These are phyloP conservation scores for Salticus scenicus DNA, from an alignment of 2,888 invertebrate species.

Conservation along the genomic window DNA sequence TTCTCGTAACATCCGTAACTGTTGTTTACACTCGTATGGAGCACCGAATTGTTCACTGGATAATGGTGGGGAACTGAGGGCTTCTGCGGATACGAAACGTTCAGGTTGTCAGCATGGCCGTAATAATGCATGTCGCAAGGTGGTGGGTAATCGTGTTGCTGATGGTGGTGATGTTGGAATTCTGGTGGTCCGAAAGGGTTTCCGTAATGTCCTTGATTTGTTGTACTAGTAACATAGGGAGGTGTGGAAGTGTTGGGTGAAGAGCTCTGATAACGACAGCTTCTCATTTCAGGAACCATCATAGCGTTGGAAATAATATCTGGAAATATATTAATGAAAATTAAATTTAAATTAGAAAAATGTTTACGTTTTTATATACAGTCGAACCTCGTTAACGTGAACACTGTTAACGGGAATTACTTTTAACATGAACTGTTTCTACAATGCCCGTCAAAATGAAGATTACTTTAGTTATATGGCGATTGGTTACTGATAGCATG, in stretches of 20 bases:
- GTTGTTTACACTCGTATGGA: neutral
- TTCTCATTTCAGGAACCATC: conserved; percentile 68
- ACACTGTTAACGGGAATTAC: too few relatives aligned
- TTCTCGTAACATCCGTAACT: conserved; percentile 36
- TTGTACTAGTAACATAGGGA: conserved; percentile 38
- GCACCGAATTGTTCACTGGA: neutral
- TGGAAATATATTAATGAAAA: too few relatives aligned
- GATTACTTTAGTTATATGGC: too few relatives aligned
- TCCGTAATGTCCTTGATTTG: conserved; percentile 18
- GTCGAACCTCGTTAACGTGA: too few relatives aligned
- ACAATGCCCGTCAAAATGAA: too few relatives aligned
- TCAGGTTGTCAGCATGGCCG: neutral
- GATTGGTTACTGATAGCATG: too few relatives aligned
- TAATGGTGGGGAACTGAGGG: conserved; percentile 7
- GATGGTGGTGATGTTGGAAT: conserved; percentile 1
- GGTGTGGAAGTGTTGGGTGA: conserved; percentile 35
- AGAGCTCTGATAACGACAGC: conserved; percentile 59
- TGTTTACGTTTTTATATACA: too few relatives aligned
- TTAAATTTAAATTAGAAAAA: too few relatives aligned
- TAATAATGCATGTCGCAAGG: neutral
- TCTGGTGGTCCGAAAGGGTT: neutral
- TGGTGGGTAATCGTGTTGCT: neutral
- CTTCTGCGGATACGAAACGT: neutral
- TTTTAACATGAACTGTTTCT: too few relatives aligned
- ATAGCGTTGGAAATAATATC: neutral